A percentile compares a stretch with the other conserved stretches of the same genome.
These are phyloP conservation scores for Formicarius rufipectus DNA, from an alignment of 2,113 vertebrate species.

Conservation along the genomic window DNA sequence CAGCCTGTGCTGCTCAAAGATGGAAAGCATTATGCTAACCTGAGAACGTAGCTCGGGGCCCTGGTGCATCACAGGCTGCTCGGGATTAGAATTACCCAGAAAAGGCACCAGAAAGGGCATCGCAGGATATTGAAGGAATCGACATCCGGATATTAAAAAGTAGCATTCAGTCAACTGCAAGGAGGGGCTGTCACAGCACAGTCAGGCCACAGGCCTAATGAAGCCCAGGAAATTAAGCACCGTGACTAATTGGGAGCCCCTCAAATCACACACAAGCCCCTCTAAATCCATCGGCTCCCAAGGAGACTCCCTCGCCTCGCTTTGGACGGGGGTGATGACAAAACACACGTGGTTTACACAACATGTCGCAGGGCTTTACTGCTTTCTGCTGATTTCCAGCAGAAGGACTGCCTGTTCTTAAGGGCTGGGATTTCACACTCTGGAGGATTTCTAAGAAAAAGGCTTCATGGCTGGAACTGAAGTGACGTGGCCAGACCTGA, in stretches of 20 bases:
- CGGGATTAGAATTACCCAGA: constrained; percentile 24
- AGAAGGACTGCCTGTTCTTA: neutral
- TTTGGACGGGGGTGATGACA: neutral
- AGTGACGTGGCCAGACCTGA: neutral
- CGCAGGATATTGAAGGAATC: constrained; percentile 72
- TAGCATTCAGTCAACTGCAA: neutral
- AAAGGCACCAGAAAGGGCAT: constrained; percentile 20
- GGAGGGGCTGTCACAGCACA: neutral
- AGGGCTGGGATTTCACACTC: neutral
- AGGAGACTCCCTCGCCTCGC: neutral
- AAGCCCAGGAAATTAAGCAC: constrained; percentile 48
- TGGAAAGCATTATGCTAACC: constrained; percentile 37
- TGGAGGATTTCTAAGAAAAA: neutral
- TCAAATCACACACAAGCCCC: constrained; percentile 45
- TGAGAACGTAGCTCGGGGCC: constrained; percentile 16
- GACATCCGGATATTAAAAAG: constrained; percentile 68
- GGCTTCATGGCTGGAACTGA: neutral
- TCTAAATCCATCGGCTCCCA: constrained; percentile 23
- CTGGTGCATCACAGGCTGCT: constrained; percentile 12
- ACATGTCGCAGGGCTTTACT: neutral
- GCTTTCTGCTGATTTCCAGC: neutral
- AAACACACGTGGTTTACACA: neutral
- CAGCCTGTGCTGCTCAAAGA: neutral
- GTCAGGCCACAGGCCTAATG: constrained; percentile 37
- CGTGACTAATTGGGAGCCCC: constrained; percentile 36